These are phyloP conservation scores for Forbesichthys papilliferus DNA, from an alignment of 2,113 vertebrate species.

Conservation along the genomic window DNA sequence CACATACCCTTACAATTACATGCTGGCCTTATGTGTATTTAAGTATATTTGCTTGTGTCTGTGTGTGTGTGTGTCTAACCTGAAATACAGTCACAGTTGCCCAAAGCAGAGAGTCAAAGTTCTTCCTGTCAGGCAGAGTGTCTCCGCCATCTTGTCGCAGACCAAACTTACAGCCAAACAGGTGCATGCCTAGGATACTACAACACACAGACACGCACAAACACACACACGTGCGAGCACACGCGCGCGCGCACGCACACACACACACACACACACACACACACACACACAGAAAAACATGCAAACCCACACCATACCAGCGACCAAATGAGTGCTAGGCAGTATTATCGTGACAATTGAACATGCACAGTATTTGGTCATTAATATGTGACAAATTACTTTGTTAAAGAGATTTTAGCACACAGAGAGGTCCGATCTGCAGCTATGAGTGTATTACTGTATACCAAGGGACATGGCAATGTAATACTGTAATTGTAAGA, in stretches of 20 bases:
- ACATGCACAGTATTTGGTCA: neutral
- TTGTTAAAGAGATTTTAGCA: conserved; percentile 1
- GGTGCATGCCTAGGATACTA: conserved; percentile 97
- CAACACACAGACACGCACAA: conserved; percentile 6
- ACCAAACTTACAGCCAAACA: conserved; percentile 94
- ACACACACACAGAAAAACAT: conserved; percentile 24
- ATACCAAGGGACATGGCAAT: no score
- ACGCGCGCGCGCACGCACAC: neutral
- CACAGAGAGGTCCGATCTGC: neutral
- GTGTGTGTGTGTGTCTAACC: conserved; percentile 70
- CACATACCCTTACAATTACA: neutral
- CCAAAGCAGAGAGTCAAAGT: conserved; percentile 97
- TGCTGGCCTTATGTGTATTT: neutral
- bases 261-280: conserved; percentile 23
- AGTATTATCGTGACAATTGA: neutral
- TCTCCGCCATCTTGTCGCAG: conserved; percentile 89
- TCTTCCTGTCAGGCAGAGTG: conserved; percentile 94
- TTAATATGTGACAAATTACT: conserved; percentile 1
- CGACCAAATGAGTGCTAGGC: neutral
- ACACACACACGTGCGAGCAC: no score
- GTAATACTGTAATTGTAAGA: no score
- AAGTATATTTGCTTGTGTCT: neutral
- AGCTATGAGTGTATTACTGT: neutral
- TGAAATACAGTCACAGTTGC: conserved; percentile 98
- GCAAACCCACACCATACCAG: neutral